Base-by-base conservation (phyloP, 2,888 invertebrate genomes). In the Gari tellinella region DNA sequence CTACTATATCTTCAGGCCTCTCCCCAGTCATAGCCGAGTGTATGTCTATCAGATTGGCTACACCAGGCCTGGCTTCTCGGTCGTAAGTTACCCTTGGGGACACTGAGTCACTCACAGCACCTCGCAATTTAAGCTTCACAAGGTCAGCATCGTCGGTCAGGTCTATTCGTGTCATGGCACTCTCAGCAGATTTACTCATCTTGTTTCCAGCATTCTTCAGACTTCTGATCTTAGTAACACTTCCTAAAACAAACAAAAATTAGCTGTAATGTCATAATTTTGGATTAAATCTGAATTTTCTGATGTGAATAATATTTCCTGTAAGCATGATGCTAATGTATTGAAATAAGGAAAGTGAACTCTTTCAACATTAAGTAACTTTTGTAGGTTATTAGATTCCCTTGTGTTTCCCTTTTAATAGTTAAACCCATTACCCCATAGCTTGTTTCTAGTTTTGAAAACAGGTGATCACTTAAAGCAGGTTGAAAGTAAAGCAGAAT, bases 101-200 rank as follows among this genome's bases (percentile, higher is more conserved):
- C 0, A 94, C 96, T 86, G 94, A 96, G 92, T 99, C 99, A 0
- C 98, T 98, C 5, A 98, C 94, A 0, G 99, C 95, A 92, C 97
- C 97, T 88, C 95, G 96, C 17, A 98, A 92, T 91, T 96, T 97
- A 45, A 94, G 94, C 0, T 93, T 81, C 60, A 97, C 94, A 15
- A 92, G 92, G 46, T 96, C 95, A 0, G 95, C 94, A 10, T 94
- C 90, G 90, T 99, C 99, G 4, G 94, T 94, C 38, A 99, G 92
- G 83, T 95, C 94, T 72, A 99, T 95, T 62, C 96, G 94, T 78
- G 96, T 95, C 88, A 95, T 95, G 0, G 94, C 91, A 92, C 97
- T 95, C 0, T 93, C 89, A 88, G 97, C 96, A 0, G 99, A 99
- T 93, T 99, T 99, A 14, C 99, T 99, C 99, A 99, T 99, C 93